phyloP scores from a whole-genome alignment of 2,888 invertebrate species.

The Dastarcus helophoroides region DNA sequence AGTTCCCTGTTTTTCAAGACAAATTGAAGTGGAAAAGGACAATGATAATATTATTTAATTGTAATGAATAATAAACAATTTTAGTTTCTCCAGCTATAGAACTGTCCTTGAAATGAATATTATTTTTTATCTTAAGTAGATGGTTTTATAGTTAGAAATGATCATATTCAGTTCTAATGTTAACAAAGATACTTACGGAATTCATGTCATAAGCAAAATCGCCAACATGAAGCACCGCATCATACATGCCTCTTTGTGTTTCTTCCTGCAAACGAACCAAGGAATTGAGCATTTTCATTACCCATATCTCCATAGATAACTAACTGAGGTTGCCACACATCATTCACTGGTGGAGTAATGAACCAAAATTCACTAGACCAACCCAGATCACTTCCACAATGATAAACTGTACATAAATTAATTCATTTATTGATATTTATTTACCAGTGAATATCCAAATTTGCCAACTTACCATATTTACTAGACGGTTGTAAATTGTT shows the following conservation, averaged over 20 bases:
- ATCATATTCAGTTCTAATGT: no score
- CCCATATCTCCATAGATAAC: conserved; percentile 94
- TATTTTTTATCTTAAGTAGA: no score
- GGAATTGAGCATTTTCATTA: conserved; percentile 79
- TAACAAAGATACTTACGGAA: conserved; percentile 36
- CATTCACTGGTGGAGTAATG: conserved; percentile 50
- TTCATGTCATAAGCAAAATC: conserved; percentile 95
- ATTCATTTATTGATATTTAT: background rate
- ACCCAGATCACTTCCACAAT: conserved; percentile 65
- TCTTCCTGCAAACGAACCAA: conserved; percentile 76
- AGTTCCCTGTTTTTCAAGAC: no score
- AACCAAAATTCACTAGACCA: conserved; percentile 78
- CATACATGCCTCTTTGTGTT: conserved; percentile 65
- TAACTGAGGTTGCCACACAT: conserved; percentile 66
- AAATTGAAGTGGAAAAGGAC: no score
- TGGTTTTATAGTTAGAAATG: no score
- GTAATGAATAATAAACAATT: no score
- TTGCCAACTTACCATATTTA: conserved; percentile 46
- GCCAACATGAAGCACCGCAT: conserved; percentile 82
- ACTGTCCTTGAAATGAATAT: no score
- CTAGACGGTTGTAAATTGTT: conserved; percentile 48
- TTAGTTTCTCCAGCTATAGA: no score
- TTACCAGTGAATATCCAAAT: no score
- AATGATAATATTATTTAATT: no score
- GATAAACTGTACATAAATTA: conserved; percentile 50